These are phyloP conservation scores for Chouioia cunea DNA, from an alignment of 2,888 invertebrate genomes.

Conservation along the genomic window DNA sequence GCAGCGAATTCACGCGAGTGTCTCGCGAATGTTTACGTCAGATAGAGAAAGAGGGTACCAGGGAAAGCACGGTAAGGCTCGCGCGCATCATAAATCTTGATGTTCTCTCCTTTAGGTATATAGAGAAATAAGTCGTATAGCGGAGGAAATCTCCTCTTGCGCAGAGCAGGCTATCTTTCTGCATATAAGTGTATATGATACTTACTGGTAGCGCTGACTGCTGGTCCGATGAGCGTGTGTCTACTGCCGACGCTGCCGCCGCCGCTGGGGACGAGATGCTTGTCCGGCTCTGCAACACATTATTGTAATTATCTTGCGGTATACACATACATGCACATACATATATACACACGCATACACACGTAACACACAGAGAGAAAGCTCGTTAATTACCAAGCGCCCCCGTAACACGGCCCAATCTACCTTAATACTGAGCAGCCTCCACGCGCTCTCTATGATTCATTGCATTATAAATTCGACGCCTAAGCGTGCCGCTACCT, in stretches of 20 bases:
- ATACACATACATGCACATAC: constrained; percentile 65
- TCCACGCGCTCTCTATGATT: constrained; percentile 54
- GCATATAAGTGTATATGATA: constrained; percentile 54
- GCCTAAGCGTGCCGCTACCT: neutral
- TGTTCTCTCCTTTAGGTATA: too few relatives aligned
- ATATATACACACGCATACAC: constrained; percentile 37
- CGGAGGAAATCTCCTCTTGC: too few relatives aligned
- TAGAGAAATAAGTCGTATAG: too few relatives aligned
- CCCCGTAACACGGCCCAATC: constrained; percentile 62
- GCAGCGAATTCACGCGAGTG: too few relatives aligned
- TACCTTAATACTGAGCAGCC: constrained; percentile 59
- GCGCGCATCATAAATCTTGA: too few relatives aligned
- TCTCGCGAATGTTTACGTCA: too few relatives aligned
- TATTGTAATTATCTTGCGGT: constrained; percentile 67
- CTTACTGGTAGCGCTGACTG: constrained; percentile 84
- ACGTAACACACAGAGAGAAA: constrained; percentile 39
- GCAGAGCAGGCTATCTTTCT: too few relatives aligned
- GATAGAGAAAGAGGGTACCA: too few relatives aligned
- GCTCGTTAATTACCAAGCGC: too few relatives aligned
- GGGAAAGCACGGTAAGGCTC: too few relatives aligned
- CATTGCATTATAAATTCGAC: constrained; percentile 62
- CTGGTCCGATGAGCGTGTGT: constrained; percentile 76
- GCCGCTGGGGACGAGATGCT: constrained; percentile 66
- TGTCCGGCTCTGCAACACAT: constrained; percentile 68
- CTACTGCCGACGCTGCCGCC: constrained; percentile 60